Evolutionary conservation across 2,888 invertebrate genomes (phyloP).

Genomic region (Campoletis raptor): DNA sequence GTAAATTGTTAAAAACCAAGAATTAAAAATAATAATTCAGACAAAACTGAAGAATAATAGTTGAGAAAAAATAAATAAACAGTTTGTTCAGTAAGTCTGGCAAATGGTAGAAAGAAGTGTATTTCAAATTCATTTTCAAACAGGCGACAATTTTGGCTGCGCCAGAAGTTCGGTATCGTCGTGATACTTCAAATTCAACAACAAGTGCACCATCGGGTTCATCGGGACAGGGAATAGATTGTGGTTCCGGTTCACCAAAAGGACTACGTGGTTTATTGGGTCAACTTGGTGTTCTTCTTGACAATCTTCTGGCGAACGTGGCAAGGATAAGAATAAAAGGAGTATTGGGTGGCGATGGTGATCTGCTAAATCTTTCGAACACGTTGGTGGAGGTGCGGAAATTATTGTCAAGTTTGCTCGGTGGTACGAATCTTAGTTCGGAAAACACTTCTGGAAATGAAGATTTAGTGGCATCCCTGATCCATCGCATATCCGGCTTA

Average conservation of each 20-base stretch:
- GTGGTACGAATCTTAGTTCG: not conserved
- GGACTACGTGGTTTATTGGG: conserved; percentile 25
- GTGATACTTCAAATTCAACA: not conserved
- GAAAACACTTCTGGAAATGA: not conserved
- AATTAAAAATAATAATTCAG: not conserved
- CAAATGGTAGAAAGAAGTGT: not conserved
- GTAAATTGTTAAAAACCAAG: too few relatives aligned
- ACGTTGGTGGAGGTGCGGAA: conserved; percentile 4
- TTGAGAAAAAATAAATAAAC: not conserved
- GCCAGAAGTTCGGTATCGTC: conserved; percentile 30
- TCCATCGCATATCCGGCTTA: not conserved
- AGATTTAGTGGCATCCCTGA: not conserved
- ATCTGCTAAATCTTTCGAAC: conserved; percentile 21
- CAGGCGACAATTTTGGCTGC: conserved; percentile 37
- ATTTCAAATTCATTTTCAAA: not conserved
- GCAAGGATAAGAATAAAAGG: not conserved
- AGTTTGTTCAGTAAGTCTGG: not conserved
- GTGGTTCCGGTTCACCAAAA: not conserved
- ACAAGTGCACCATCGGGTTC: not conserved
- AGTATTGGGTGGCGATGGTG: not conserved
- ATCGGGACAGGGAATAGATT: not conserved
- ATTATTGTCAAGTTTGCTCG: conserved; percentile 41
- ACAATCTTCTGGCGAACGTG: conserved; percentile 44
- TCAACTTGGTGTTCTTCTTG: conserved; percentile 47
- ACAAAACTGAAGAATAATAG: not conserved